Percentiles rank a stretch among this genome's conserved stretches.
Evolutionary conservation across 2,797 vertebrate genomes (phyloP).

Genomic region (Mormyrus proboscirostris): DNA sequence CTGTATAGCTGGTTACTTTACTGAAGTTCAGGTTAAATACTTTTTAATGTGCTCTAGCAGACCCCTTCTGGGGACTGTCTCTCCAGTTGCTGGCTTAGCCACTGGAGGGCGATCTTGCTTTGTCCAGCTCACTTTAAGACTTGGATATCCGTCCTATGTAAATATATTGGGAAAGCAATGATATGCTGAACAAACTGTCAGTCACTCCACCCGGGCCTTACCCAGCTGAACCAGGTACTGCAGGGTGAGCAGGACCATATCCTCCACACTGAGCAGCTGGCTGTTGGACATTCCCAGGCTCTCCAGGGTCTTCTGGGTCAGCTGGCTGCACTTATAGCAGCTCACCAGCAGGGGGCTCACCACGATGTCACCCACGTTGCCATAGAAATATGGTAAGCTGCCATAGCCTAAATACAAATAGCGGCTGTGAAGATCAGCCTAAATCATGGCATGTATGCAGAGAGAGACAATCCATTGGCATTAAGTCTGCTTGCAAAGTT

Average conservation of each 20-base stretch:
- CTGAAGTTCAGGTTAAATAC: neutral
- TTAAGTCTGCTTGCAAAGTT: neutral
- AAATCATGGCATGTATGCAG: neutral
- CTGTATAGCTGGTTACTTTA: neutral
- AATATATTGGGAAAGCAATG: neutral
- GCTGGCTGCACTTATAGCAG: conserved; percentile 85
- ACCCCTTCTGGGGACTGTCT: neutral
- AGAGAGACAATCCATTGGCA: neutral
- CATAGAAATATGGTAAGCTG: conserved; percentile 97
- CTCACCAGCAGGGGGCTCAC: conserved; percentile 95
- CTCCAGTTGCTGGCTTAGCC: neutral
- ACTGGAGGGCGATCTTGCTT: neutral
- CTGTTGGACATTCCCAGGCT: conserved; percentile 72
- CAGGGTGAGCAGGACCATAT: conserved; percentile 88
- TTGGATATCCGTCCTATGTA: neutral
- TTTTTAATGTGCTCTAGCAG: neutral
- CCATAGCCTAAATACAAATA: conserved; percentile 75
- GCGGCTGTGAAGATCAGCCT: neutral
- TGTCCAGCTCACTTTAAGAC: neutral
- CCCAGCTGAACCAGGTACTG: conserved; percentile 92
- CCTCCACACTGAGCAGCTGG: conserved; percentile 84
- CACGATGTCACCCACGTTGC: conserved; percentile 92
- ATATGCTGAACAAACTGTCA: neutral
- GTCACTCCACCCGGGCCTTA: conserved; percentile 49
- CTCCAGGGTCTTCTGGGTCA: conserved; percentile 78